Base-by-base conservation (phyloP, 1,140 invertebrate genomes). In the Drosophila kurseongensis region DNA sequence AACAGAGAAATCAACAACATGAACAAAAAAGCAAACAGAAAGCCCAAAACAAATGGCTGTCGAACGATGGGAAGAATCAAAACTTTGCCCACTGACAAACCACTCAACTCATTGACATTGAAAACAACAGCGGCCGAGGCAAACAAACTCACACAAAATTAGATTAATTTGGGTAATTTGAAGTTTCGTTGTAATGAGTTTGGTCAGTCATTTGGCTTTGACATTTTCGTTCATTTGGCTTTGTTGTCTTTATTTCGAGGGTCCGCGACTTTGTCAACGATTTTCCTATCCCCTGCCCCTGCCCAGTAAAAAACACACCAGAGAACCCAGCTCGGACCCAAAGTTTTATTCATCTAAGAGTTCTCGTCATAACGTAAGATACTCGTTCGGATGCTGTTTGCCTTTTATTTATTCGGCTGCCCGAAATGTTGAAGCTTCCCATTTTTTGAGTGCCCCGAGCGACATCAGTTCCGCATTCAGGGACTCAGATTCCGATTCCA, bases 121-220 rank as follows among this genome's bases (percentile, higher is more conserved):
- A 76, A 73, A 73, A 58, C 45, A 55, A 68, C 56, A 71, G 47
- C 57, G 36, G 36, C 13, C 48, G 13, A 50, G 40, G 48, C 23
- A 62, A 41, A 52, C 38, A 55, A 50, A 57, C 65, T 81, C 77
- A 74, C 83, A 67, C 72, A 89, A 80, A 86, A 89, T 89, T 89
- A 83, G 83, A 86, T 88, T 86, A 86, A 86, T 86, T 86, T 86
- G 75, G 84, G 80, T 73, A 83, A 89, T 86, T 89, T 77, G 76
- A 83, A 83, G 84, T 80, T 89, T 86, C 68, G 84, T 89, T 86
- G 83, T 86, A 86, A 86, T 86, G 83, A 89, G 79, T 89, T 86
- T 80, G 83, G 83, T 80, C 83, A 83, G 79, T 80, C 83, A 88
- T 88, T 88, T 88, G 76, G 76, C 79, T 83, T 62, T 79, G 83